phyloP scores from a whole-genome alignment of 1,140 invertebrate species.

The Drosophila persimilis region DNA sequence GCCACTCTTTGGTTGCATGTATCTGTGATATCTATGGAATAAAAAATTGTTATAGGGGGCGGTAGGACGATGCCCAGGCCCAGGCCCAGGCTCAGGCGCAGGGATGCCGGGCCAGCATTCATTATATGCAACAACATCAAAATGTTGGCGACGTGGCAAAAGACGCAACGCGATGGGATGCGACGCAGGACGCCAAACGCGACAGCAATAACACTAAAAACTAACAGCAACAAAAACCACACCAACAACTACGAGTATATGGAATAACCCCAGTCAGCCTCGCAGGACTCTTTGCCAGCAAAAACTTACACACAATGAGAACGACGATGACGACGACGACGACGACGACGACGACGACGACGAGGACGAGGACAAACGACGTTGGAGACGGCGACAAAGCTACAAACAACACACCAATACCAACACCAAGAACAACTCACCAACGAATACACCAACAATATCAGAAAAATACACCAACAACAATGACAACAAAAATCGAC shows the following conservation, averaged over 20 bases:
- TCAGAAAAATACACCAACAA: conserved; percentile 3
- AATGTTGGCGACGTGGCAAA: conserved; percentile 75
- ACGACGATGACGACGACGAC: conserved; percentile 16
- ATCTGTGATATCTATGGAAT: conserved; percentile 49
- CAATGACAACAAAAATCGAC: conserved; percentile 46
- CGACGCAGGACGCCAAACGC: conserved; percentile 42
- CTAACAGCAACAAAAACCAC: conserved; percentile 43
- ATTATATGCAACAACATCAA: conserved; percentile 77
- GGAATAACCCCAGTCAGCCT: conserved; percentile 2
- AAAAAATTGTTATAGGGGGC: conserved; percentile 63
- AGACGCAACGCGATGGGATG: conserved; percentile 49
- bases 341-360: background rate
- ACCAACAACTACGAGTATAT: conserved; percentile 21
- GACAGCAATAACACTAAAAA: conserved; percentile 76
- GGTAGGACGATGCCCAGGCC: conserved; percentile 11
- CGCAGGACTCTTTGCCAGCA: conserved; percentile 49
- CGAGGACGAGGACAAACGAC: conserved; percentile 7
- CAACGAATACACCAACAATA: background rate
- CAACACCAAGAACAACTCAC: background rate
- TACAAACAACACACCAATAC: conserved; percentile 22
- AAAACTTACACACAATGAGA: conserved; percentile 15
- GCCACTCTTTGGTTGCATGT: conserved; percentile 18
- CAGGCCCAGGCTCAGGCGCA: no score
- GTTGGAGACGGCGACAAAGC: background rate
- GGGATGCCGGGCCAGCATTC: conserved; percentile 44